Evolutionary conservation across 2,888 invertebrate species (phyloP), one percentile per base, ranked within the genome.

Genomic region (Chalcosyrphus nemorum): DNA sequence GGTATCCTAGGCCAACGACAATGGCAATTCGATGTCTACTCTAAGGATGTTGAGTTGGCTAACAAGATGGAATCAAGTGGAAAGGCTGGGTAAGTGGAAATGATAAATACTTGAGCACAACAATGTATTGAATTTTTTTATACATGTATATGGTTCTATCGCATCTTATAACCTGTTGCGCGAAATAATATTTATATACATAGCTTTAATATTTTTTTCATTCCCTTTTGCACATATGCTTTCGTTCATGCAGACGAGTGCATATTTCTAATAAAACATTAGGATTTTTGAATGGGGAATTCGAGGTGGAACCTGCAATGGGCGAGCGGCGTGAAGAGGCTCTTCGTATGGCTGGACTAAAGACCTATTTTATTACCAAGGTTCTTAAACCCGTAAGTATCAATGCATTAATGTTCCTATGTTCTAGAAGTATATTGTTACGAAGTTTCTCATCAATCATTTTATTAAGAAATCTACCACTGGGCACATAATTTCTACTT

Each of bases 21-120:
- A 90, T 98, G 98, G 98, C 98, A 98, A 92, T 98, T 97, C 91
- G 98, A 98, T 90, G 98, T 98, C 50, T 97, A 98, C 92, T 98
- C 98, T 87, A 96, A 97, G 89, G 98, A 98, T 90, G 98, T 98
- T 35, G 98, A 97, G 90, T 93, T 98, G 84, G 98, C 98, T 65
- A 98, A 98, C 91, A 97, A 98, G 93, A 98, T 98, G 98, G 98
- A 98, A 92, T 97, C 97, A 92, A 97, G 97, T 88, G 98, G 98
- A 84, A 94, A 95, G 93, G 97, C 98, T 7, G 98, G 98, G 98
- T 98, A 92, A 93, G 94, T 89, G 86, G 59, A 75, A 59, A 68
- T 70, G 57, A 75, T 70, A 78, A 32, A 41, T 71, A 45, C 76
- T 59, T 27, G n/a, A 13, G n/a, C 27, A 52, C 11, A 41, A 29